Base-by-base conservation (phyloP, 2,113 vertebrate genomes). In the Fukomys damarensis region DNA sequence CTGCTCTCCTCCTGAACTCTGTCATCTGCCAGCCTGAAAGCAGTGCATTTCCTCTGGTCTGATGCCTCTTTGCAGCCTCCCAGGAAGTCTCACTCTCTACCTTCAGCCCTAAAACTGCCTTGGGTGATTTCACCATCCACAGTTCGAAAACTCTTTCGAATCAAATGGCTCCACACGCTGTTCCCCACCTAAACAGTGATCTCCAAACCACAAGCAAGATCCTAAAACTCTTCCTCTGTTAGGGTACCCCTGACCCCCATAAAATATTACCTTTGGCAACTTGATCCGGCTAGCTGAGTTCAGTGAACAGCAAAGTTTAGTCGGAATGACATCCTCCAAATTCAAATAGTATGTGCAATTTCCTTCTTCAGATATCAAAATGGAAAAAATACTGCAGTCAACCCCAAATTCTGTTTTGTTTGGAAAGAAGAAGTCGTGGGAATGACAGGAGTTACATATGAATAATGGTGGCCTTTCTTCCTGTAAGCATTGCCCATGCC, bases 321-420 rank as follows among this genome's bases (percentile, higher is more conserved):
- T 20, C 46, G 52, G 49, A 86, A 89, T 3, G 2, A 59, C n/a
- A 77, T 80, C 77, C 72, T 94, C 41, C 26, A 56, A 86, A 83
- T 86, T 92, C 41, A 93, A 54, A 14, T 20, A 54, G 14, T 16
- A 1, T 82, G 28, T 84, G 26, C 26, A 86, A 41, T 74, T 72
- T 20, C 61, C 28, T 77, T 56, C 80, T 80, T 66, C 17, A 77
- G 61, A 79, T 86, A 93, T 54, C 43, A 76, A 61, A 79, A 93
- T 87, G 52, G 76, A 95, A 91, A 83, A 91, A 88, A 58, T 9
- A 81, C 28, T 76, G 0, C 1, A 93, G n/a, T 83, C 63, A 93
- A 68, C 3, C 12, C 59, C 77, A 58, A 87, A 84, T 7, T 81
- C 70, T 63, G 22, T 79, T 94, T 91, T 87, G 13, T 49, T 96